These are phyloP conservation scores for Macrotus californicus DNA, from an alignment of 2,113 vertebrate genomes.

Conservation along the genomic window DNA sequence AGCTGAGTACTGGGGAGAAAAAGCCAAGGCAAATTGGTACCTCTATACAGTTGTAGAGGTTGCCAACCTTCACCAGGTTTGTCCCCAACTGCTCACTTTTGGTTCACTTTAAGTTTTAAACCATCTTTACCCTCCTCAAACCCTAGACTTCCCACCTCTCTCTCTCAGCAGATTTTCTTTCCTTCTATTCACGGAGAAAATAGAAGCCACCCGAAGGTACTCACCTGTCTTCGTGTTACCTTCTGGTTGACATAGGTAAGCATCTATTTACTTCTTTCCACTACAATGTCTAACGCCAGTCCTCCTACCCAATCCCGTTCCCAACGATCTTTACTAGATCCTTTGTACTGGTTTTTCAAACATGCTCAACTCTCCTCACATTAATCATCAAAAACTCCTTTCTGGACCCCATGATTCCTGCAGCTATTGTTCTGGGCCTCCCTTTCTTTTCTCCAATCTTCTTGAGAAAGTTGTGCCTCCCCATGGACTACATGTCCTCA, in stretches of 20 bases:
- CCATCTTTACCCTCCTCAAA: neutral
- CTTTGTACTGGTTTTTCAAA: neutral
- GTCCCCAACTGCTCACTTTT: neutral
- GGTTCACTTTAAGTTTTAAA: neutral
- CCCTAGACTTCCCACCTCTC: neutral
- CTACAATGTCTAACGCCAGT: neutral
- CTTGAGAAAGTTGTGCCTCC: neutral
- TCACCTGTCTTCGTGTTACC: neutral
- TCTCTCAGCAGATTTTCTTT: neutral
- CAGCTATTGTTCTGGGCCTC: neutral
- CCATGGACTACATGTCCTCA: neutral
- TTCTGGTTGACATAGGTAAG: neutral
- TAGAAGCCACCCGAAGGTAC: neutral
- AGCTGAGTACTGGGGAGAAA: neutral
- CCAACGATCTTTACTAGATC: neutral
- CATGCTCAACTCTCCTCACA: neutral
- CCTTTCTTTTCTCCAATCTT: neutral
- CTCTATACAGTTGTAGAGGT: neutral
- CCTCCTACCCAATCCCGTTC: neutral
- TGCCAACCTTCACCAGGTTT: neutral
- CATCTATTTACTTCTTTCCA: neutral
- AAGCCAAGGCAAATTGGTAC: neutral
- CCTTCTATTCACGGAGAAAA: neutral
- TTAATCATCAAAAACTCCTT: neutral
- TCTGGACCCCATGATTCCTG: neutral